Base-by-base conservation (phyloP, 2,888 invertebrate species). In the Drosophila demipolita region DNA sequence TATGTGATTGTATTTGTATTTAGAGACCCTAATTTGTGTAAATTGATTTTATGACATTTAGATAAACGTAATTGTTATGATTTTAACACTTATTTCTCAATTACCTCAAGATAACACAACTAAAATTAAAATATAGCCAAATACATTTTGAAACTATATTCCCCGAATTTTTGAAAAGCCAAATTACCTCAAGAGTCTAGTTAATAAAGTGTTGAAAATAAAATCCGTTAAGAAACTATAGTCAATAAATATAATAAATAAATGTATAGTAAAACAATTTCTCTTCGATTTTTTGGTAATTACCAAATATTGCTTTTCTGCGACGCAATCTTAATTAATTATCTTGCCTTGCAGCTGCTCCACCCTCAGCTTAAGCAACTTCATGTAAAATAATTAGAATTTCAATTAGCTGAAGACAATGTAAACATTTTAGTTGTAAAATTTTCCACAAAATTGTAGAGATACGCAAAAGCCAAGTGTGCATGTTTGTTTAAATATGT, bases 331-430 rank as follows among this genome's bases (percentile, higher is more conserved):
- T 40, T 68, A 68, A 74, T 74, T 64, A 64, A 75, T 58, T 74
- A 58, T 45, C 23, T 23, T 23, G 23, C 45, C 45, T 45, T 68
- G 53, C 61, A 33, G 36, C 58, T 23, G 17, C 40, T 29, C n/a
- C 26, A 49, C 5, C n/a, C 12, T 40, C 45, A 29, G 15, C 4
- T 15, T 3, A 3, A 26, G 59, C 32, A 40, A 61, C 33, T 50
- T 26, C 9, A 42, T 35, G 42, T n/a, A 66, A 53, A 73, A 75
- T 75, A 73, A 73, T 82, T 82, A 66, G 66, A 78, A 82, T 80
- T 82, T 82, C 74, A 81, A 81, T 81, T 81, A 82, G 80, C 80
- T 58, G 62, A 68, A 71, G 73, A 73, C 69, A 76, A 73, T 79
- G 83, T 71, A 69, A 79, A 76, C 71, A 80, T 73, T 76, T 60